Percentiles rank a stretch among this genome's conserved stretches.
Conservation (phyloP, 2,113 vertebrate genomes). For the Maccullochella peelii region DNA sequence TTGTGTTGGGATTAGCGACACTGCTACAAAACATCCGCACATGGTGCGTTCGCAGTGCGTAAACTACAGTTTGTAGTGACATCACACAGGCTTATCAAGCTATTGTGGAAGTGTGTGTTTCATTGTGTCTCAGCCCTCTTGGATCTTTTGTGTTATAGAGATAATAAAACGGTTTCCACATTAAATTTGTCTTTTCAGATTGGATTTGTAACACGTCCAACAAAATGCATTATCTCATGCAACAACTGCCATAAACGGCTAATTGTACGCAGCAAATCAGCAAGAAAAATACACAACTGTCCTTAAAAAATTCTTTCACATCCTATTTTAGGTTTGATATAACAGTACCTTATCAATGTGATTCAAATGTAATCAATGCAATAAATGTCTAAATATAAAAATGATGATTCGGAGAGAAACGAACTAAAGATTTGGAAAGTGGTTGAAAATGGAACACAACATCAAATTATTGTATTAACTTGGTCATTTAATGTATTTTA, state of each 20-base stretch:
- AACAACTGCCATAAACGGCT: not conserved
- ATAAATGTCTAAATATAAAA: not conserved
- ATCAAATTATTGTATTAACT: not conserved
- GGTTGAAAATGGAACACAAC: not conserved
- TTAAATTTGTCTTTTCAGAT: no score
- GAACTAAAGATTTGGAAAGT: not conserved
- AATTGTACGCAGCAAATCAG: not conserved
- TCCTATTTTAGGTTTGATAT: not conserved
- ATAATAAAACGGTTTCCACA: not conserved
- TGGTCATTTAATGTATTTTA: not conserved
- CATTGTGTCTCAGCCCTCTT: not conserved
- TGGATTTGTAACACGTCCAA: not conserved
- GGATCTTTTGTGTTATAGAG: not conserved
- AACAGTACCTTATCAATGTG: not conserved
- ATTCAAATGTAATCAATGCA: not conserved
- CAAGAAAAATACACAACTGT: not conserved
- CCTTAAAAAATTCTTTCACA: not conserved
- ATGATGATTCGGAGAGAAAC: not conserved
- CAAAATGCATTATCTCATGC: not conserved
- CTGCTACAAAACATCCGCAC: constrained; percentile 38
- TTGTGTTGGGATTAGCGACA: constrained; percentile 65
- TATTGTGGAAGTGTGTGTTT: not conserved
- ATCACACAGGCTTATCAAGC: constrained; percentile 11
- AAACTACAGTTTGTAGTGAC: constrained; percentile 18
- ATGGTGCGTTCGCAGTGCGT: not conserved